Percentiles rank a stretch among this genome's conserved stretches.
These are phyloP conservation scores for Calameuta idolon DNA, from an alignment of 2,888 invertebrate species.

Conservation along the genomic window DNA sequence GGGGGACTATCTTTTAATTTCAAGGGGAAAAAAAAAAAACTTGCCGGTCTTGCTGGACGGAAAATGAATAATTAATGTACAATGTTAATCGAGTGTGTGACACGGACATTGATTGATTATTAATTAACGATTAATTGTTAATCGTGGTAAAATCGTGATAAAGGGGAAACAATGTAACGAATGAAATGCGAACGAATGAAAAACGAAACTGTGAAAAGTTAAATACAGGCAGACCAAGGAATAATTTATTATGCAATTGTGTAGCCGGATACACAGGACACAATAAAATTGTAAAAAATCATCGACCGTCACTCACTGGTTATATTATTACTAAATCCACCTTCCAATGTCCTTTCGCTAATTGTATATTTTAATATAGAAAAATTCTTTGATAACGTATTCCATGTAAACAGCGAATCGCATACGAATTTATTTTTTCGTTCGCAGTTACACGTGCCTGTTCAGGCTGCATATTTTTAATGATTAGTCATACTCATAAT, in stretches of 20 bases:
- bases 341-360: not conserved
- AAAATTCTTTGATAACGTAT: not conserved
- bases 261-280: conserved; percentile 48
- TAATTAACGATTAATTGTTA: not conserved
- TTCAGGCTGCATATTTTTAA: too few relatives aligned
- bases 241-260: conserved; percentile 54
- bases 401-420: not conserved
- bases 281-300: conserved; percentile 47
- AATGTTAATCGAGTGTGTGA: not conserved
- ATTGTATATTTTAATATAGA: not conserved
- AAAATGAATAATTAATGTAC: not conserved
- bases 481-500: too few relatives aligned
- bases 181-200: not conserved
- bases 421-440: too few relatives aligned
- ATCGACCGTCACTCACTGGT: not conserved
- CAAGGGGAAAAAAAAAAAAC: not conserved
- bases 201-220: not conserved
- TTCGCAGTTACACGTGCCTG: too few relatives aligned
- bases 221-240: conserved; percentile 48
- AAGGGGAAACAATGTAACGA: not conserved
- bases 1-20: not conserved
- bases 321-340: not conserved
- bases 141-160: conserved; percentile 1
- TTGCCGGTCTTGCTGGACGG: conserved; percentile 2
- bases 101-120: not conserved